Evolutionary conservation across 2,888 invertebrate species (phyloP).

Genomic region (Drosophila anceps): DNA sequence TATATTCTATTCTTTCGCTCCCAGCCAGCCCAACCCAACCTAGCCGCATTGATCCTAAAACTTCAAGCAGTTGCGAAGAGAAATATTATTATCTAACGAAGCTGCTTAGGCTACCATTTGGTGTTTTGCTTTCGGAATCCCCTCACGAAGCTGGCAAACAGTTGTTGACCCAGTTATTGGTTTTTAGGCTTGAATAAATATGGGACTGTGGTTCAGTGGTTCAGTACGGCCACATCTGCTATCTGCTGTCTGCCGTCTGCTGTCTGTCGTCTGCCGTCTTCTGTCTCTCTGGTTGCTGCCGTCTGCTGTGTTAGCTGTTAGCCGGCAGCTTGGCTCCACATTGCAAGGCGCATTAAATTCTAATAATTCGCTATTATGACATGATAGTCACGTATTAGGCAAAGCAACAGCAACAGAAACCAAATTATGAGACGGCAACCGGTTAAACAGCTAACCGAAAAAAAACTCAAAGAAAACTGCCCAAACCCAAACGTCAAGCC

Average conservation of each 20-base stretch:
- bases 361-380: constrained; percentile 81
- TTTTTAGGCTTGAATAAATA: constrained; percentile 57
- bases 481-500: constrained; percentile 17
- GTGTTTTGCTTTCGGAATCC: constrained; percentile 22
- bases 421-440: constrained; percentile 77
- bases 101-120: constrained; percentile 5
- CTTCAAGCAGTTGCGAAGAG: background rate
- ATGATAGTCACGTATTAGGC: constrained; percentile 80
- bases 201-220: constrained; percentile 58
- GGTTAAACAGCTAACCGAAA: constrained; percentile 65
- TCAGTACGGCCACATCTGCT: constrained; percentile 39
- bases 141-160: constrained; percentile 36
- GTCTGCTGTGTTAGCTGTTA: constrained; percentile 21
- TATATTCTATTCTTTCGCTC: constrained; percentile 2
- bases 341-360: constrained; percentile 75
- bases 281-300: constrained; percentile 12
- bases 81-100: constrained; percentile 23
- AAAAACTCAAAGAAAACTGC: constrained; percentile 15
- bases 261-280: constrained; percentile 19
- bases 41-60: background rate
- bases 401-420: constrained; percentile 66
- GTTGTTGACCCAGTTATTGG: constrained; percentile 63
- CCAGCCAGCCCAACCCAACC: background rate
- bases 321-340: constrained; percentile 42
- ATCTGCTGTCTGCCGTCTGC: constrained; percentile 15